Percentiles rank a stretch among this genome's conserved stretches.
Evolutionary conservation across 2,888 invertebrate genomes (phyloP).

Genomic region (Drosophila mercatorum): DNA sequence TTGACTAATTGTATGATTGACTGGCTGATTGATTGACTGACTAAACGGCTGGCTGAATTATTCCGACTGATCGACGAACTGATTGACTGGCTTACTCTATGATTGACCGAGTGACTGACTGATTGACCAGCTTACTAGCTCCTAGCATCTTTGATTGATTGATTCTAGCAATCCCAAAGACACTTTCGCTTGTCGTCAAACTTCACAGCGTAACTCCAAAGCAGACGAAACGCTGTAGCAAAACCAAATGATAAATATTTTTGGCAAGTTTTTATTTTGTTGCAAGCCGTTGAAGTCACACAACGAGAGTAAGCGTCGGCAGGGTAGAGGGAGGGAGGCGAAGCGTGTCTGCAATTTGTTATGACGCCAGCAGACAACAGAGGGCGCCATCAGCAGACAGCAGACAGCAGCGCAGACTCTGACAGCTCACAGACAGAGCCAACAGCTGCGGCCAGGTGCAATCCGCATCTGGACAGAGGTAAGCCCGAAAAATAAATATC

Average conservation of each 20-base stretch:
- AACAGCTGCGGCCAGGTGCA: conserved; percentile 31
- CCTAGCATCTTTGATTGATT: too few relatives aligned
- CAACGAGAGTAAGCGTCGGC: background rate
- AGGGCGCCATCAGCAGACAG: conserved; percentile 6
- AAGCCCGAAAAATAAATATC: conserved; percentile 20
- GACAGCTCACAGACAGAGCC: conserved; percentile 37
- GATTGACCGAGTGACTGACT: background rate
- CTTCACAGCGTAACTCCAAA: too few relatives aligned
- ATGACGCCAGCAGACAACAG: conserved; percentile 25
- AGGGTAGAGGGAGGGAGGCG: background rate
- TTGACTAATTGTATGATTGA: background rate
- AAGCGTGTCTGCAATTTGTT: background rate
- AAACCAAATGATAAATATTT: background rate
- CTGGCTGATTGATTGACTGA: background rate
- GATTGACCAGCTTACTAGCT: background rate
- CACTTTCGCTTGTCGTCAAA: too few relatives aligned
- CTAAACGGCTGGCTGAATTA: background rate
- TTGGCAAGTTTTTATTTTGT: background rate
- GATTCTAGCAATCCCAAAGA: too few relatives aligned
- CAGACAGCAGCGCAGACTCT: conserved; percentile 10
- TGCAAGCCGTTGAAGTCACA: background rate
- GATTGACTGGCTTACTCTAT: background rate
- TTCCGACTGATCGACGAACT: background rate
- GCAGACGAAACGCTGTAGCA: background rate
- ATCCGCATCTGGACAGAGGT: conserved; percentile 10